These are phyloP conservation scores for Toxotes lorentzi DNA, from an alignment of 2,797 vertebrate species.

Conservation along the genomic window DNA sequence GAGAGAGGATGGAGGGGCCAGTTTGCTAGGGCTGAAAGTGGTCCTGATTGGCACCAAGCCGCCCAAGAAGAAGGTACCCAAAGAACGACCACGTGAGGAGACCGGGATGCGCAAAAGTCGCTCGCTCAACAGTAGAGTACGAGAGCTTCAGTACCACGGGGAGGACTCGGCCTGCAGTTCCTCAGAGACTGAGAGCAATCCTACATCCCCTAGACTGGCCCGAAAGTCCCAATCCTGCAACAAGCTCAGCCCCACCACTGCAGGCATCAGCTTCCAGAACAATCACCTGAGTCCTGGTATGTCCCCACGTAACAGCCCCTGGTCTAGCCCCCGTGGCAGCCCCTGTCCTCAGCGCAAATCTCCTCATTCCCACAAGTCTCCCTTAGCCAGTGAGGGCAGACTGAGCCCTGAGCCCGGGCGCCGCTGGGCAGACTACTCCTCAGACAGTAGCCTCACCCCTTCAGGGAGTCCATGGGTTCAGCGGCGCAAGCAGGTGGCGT, in stretches of 20 bases:
- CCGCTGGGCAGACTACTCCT: constrained; percentile 94
- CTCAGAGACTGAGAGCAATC: constrained; percentile 95
- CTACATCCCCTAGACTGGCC: constrained; percentile 90
- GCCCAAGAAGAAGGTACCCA: constrained; percentile 94
- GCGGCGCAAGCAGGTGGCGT: constrained; percentile 91
- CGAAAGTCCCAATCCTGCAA: constrained; percentile 85
- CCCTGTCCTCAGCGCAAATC: constrained; percentile 91
- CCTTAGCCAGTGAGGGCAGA: constrained; percentile 87
- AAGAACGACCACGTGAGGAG: constrained; percentile 87
- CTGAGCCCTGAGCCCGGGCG: constrained; percentile 86
- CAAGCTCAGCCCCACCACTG: constrained; percentile 91
- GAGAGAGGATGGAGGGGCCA: constrained; percentile 72
- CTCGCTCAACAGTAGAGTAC: constrained; percentile 93
- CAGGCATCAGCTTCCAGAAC: constrained; percentile 86
- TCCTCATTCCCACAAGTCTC: constrained; percentile 87
- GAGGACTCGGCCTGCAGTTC: constrained; percentile 97
- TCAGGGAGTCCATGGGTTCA: constrained; percentile 97
- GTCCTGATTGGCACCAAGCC: constrained; percentile 95
- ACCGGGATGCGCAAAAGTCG: constrained; percentile 86
- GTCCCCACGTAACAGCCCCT: constrained; percentile 94
- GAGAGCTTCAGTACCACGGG: constrained; percentile 93
- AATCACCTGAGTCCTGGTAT: constrained; percentile 93
- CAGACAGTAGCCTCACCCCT: constrained; percentile 95
- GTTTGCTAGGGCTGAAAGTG: constrained; percentile 87
- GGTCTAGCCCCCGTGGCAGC: constrained; percentile 91